Percentiles rank a stretch among this genome's conserved stretches.
These are phyloP conservation scores for Python bivittatus DNA, from an alignment of 2,113 vertebrate genomes.

Conservation along the genomic window DNA sequence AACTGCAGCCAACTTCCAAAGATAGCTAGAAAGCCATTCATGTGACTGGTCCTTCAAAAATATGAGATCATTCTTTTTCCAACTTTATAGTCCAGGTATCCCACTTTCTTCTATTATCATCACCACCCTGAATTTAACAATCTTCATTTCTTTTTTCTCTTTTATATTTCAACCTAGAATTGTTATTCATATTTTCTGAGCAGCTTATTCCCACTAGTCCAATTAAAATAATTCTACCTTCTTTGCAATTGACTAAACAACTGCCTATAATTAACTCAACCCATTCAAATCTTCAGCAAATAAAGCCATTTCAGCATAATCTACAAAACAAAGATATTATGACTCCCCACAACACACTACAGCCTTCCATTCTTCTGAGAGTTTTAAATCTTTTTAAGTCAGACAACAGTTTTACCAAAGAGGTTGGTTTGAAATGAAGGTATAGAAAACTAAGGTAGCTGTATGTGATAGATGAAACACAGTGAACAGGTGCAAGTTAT, in stretches of 20 bases:
- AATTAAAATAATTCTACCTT: not conserved
- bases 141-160: not conserved
- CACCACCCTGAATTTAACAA: not conserved
- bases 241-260: not conserved
- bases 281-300: not conserved
- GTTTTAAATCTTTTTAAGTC: not conserved
- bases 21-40: not conserved
- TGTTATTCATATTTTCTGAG: not conserved
- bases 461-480: not conserved
- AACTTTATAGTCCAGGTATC: not conserved
- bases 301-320: not conserved
- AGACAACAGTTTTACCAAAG: not conserved
- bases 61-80: not conserved
- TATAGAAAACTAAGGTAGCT: not conserved
- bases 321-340: not conserved
- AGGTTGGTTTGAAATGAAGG: not conserved
- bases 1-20: not conserved
- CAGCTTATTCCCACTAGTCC: not conserved
- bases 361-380: not conserved
- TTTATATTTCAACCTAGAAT: not conserved
- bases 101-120: not conserved
- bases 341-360: not conserved
- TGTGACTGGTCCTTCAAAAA: not conserved
- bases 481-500: not conserved
- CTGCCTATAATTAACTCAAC: not conserved